Evolutionary conservation across 2,113 vertebrate species (phyloP).

Genomic region (Fregetta grallaria): DNA sequence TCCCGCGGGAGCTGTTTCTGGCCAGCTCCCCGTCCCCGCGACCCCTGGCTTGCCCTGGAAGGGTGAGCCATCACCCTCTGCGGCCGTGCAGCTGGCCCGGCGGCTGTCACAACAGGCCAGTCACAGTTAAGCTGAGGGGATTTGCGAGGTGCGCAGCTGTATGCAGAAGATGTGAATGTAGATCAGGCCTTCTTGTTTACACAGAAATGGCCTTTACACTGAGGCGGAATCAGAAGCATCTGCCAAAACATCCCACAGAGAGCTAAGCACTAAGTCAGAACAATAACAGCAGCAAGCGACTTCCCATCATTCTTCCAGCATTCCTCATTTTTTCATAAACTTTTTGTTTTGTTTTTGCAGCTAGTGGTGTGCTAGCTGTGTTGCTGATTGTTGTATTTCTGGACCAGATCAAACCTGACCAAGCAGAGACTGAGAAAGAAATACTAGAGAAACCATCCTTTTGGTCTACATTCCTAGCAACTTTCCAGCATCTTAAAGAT

Average conservation of each 20-base stretch:
- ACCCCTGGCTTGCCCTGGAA: background rate
- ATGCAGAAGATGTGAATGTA: background rate
- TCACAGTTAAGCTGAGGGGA: background rate
- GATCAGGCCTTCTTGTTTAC: slow-evolving; percentile 8
- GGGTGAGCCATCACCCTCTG: background rate
- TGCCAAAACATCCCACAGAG: slow-evolving; percentile 30
- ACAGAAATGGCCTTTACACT: background rate
- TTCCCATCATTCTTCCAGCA: slow-evolving; percentile 11
- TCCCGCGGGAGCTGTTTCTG: background rate
- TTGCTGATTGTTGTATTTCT: slow-evolving; percentile 83
- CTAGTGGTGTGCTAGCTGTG: slow-evolving; percentile 86
- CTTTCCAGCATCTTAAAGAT: slow-evolving; percentile 84
- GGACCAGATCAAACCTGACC: slow-evolving; percentile 77
- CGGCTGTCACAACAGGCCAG: background rate
- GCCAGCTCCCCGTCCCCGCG: background rate
- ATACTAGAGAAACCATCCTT: slow-evolving; percentile 63
- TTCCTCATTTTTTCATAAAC: slow-evolving; percentile 14
- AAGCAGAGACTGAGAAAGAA: slow-evolving; percentile 46
- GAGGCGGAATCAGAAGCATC: background rate
- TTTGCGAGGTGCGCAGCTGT: background rate
- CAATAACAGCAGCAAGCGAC: background rate
- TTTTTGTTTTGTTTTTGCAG: slow-evolving; percentile 67
- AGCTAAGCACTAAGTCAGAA: slow-evolving; percentile 30
- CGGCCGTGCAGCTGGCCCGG: background rate
- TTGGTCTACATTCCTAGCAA: slow-evolving; percentile 83